phyloP scores from a whole-genome alignment of 2,797 vertebrate genomes.

The Gobionotothen gibberifrons region DNA sequence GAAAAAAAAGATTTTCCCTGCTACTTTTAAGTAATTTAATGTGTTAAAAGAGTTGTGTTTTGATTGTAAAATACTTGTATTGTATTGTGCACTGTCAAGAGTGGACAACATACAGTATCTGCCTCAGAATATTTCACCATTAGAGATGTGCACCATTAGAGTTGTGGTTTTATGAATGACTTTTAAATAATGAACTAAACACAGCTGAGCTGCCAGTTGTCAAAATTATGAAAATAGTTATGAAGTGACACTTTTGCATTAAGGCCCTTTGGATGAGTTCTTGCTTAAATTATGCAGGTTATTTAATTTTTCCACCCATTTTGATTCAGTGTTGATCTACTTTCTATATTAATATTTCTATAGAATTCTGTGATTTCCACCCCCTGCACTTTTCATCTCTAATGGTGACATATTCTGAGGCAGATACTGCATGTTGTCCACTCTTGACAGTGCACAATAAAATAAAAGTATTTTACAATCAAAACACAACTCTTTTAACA shows the following conservation, averaged over 20 bases:
- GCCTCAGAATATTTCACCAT: constrained; percentile 20
- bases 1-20: neutral
- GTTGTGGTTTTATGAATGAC: constrained; percentile 54
- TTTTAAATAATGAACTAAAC: constrained; percentile 58
- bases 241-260: constrained; percentile 39
- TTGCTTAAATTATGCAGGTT: constrained; percentile 17
- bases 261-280: constrained; percentile 34
- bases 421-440: neutral
- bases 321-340: constrained; percentile 17
- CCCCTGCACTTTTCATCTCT: too few species aligned
- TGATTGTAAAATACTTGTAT: neutral
- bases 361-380: constrained; percentile 46
- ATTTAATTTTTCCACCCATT: constrained; percentile 30
- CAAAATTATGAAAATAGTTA: constrained; percentile 54
- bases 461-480: neutral
- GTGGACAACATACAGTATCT: neutral
- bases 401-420: too few species aligned
- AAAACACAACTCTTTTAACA: neutral
- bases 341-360: constrained; percentile 61
- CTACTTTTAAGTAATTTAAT: neutral
- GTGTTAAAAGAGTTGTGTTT: neutral
- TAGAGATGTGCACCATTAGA: too few species aligned
- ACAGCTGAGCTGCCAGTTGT: constrained; percentile 43
- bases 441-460: neutral
- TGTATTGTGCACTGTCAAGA: neutral